Evolutionary conservation across 2,888 invertebrate species (phyloP), one percentile per base, ranked within the genome.

Genomic region (Orchestes rusci): DNA sequence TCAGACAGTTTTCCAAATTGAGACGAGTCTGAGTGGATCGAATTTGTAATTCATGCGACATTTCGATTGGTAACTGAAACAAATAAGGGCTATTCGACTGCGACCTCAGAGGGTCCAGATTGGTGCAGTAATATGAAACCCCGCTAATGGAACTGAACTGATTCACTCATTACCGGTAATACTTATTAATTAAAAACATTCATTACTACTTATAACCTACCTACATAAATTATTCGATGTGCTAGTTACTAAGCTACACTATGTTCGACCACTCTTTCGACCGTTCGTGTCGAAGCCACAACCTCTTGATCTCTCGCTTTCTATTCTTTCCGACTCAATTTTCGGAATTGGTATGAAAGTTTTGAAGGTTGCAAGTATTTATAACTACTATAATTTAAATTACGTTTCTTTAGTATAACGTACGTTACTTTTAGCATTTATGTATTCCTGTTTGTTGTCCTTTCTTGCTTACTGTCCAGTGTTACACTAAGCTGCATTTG

Each of bases 381-480:
- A 51, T 48, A 30, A 28, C 19, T 39, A 43, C 34, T 33, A 32
- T 41, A 59, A 56, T 57, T 62, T 61, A 54, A 53, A 58, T 62
- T 61, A 41, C 39, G 45, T 51, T 48, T 23, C 23, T 16, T 51
- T 51, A 51, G 45, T 48, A 45, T 45, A 52, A 31, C 51, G 48
- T 48, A 37, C 48, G 47, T 52, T 51, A 53, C 36, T 23, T 23
- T 53, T 51, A 51, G 48, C 49, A 18, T 48, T 48, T 56, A 56
- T 53, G 52, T 53, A 48, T 54, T 53, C 55, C 54, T 59, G 56
- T 60, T 60, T 52, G 56, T 59, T 60, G 60, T 62, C 61, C 59
- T 60, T 60, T 61, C 63, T 69, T 68, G 68, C 68, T 68, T 68
- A 67, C 58, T 69, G 69, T 69, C 68, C 67, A 68, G 67, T 69